Evolutionary conservation across 2,888 invertebrate genomes (phyloP), one percentile per base, ranked within the genome.

Genomic region (Agrochola litura): DNA sequence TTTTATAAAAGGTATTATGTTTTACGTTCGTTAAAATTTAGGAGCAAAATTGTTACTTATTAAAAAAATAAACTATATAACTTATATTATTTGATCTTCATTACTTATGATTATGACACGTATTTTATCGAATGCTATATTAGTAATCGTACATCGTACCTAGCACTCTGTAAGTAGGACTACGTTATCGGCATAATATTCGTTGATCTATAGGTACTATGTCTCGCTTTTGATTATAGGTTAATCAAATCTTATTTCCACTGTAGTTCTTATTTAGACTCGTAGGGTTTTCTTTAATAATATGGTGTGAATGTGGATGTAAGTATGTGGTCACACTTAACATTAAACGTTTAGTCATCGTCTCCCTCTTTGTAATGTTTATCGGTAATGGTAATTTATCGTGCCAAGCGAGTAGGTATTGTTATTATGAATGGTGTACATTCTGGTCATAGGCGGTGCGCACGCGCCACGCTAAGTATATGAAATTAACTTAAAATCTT

Each of bases 391-490:
- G 88, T 92, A 89, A 88, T n/a, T n/a, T 82, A 92, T 95, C 94
- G 95, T 92, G 89, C 85, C 90, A 89, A 91, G 91, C 92, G 94
- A 94, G 93, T 52, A 52, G 52, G 52, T 91, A 89, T 91, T 92
- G 91, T 92, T 92, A 91, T 92, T 92, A 92, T 88, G 88, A 91
- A 94, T 94, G 93, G 96, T 96, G 96, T 96, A 95, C 93, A 92
- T 94, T 96, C 96, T 96, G 96, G 96, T 96, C 96, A 96, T 96
- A 95, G 93, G 92, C 90, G 93, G 93, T 93, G 92, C 91, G 91
- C 90, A 87, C 81, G 88, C 86, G 91, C 90, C 92, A 91, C 92
- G 90, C 91, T 94, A 94, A 93, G 89, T 94, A 90, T 91, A 86
- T 92, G 89, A 92, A 92, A 93, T 91, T 85, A 91, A 91, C 85